Evolutionary conservation across 2,888 invertebrate species (phyloP), one percentile per base, ranked within the genome.

Genomic region (Timema podura): DNA sequence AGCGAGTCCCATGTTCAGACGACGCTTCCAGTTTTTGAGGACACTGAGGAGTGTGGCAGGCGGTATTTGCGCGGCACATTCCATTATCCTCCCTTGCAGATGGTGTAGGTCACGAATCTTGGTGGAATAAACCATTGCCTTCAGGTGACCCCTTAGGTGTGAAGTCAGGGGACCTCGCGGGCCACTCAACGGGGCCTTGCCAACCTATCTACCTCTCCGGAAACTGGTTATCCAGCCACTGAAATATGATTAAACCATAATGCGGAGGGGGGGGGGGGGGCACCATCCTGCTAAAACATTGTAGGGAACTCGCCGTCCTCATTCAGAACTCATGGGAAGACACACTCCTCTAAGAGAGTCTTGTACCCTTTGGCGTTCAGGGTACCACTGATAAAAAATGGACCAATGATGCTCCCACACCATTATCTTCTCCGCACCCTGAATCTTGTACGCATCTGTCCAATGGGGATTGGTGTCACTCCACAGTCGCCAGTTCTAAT

Each of bases 381-480:
- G 15, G 51, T 51, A 51, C 15, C 6, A n/a, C 15, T 8, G 51
- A 51, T 51, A 51, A 51, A 51, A 51, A 51, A 51, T 51, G 6
- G 51, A 51, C 9, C 6, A 5, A 51, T 51, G 5, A 5, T 51
- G 5, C 51, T 51, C 51, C 51, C 51, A 51, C 51, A 51, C n/a
- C 49, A 49, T n/a, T n/a, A 49, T 51, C 51, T 51, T 51, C 51
- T 51, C 51, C 51, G 9, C 6, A 5, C 51, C 51, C 51, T 51
- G 9, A 13, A 51, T 8, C 15, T 51, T 51, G 7, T 0, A 15
- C 51, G 51, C 8, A 51, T 51, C 8, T 51, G 51, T 7, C 51
- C 51, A 51, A 51, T 51, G 5, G 51, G 51, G 51, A 51, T 51
- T 51, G 51, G 51, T 8, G 51, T 51, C 51, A 51, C 51, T 51